phyloP scores from a whole-genome alignment of 2,888 invertebrate genomes.

The Corythucha ciliata region DNA sequence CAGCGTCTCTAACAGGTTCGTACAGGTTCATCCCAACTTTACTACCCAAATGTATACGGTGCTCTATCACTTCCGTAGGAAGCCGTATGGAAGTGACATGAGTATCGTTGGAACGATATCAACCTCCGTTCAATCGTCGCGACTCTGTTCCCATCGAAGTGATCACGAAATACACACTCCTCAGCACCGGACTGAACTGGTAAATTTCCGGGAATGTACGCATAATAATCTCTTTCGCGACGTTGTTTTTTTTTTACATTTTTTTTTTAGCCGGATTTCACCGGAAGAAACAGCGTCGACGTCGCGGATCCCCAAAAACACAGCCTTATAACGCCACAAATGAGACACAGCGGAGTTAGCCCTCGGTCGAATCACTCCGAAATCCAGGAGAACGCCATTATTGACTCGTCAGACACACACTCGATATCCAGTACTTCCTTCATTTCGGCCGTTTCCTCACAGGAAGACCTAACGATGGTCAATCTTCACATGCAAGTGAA shows the following conservation, averaged over 20 bases:
- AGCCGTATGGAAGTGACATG: conserved; percentile 51
- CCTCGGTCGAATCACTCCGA: conserved; percentile 27
- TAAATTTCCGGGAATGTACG: too few relatives aligned
- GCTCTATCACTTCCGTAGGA: conserved; percentile 34
- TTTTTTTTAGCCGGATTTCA: conserved; percentile 18
- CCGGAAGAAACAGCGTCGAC: conserved; percentile 20
- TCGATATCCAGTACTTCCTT: conserved; percentile 77
- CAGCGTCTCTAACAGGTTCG: conserved; percentile 18
- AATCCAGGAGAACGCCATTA: conserved; percentile 30
- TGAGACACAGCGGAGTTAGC: conserved; percentile 28
- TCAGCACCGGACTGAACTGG: conserved; percentile 45
- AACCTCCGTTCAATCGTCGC: conserved; percentile 35
- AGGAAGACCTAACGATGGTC: conserved; percentile 83
- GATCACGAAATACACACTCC: conserved; percentile 56
- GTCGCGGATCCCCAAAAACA: conserved; percentile 24
- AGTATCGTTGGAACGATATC: conserved; percentile 43
- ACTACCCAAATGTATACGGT: background rate
- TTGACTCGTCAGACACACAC: conserved; percentile 60
- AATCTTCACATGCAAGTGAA: conserved; percentile 92
- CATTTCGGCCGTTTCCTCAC: conserved; percentile 83
- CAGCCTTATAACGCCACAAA: conserved; percentile 26
- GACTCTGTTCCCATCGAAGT: conserved; percentile 49
- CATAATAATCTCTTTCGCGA: background rate
- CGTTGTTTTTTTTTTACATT: background rate
- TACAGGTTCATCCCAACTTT: background rate